Base-by-base conservation (phyloP, 2,888 invertebrate species). In the Ametastegia equiseti region DNA sequence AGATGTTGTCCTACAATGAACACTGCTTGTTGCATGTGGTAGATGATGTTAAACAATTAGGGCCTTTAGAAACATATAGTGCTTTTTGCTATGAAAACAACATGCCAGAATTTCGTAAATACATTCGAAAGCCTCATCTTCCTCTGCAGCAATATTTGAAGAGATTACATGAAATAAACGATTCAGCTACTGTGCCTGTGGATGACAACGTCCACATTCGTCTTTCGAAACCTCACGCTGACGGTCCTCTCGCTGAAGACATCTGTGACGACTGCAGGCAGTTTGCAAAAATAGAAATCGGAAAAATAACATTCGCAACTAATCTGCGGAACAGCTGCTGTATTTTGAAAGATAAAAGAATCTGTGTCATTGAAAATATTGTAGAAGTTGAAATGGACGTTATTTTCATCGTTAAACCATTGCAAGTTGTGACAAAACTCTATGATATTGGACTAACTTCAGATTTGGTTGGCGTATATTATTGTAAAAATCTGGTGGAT, bases 81-180 rank as follows among this genome's bases (percentile, higher is more conserved):
- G 80, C 85, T 1, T 87, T 85, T 73, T 23, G 30, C 5, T 86
- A 84, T 79, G 87, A 86, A 81, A 87, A 83, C 57, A 84, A 82
- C 42, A 83, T 87, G 85, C 82, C 84, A 13, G 80, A 63, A 15
- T 65, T 87, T 1, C 84, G 85, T 75, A 83, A 67, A 73, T 15
- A 60, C 1, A 23, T 81, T 4, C 15, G 82, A 39, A 82, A 82
- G 45, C 57, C 82, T 4, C 69, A 81, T 27, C 73, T 63, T n/a
- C 63, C 65, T 5, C 65, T 82, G 3, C 80, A 63, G 19, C 80
- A 82, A 45, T 60, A 42, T 54, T 50, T 33, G 6, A 80, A 65
- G 73, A 47, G 80, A 42, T 33, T 80, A 27, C 36, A 30, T 45
- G 73, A 82, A 50, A 13, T 47, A 15, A 80, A 80, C n/a, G 23